Base-by-base conservation (phyloP, 2,888 invertebrate species). In the Augiades crinisus region DNA sequence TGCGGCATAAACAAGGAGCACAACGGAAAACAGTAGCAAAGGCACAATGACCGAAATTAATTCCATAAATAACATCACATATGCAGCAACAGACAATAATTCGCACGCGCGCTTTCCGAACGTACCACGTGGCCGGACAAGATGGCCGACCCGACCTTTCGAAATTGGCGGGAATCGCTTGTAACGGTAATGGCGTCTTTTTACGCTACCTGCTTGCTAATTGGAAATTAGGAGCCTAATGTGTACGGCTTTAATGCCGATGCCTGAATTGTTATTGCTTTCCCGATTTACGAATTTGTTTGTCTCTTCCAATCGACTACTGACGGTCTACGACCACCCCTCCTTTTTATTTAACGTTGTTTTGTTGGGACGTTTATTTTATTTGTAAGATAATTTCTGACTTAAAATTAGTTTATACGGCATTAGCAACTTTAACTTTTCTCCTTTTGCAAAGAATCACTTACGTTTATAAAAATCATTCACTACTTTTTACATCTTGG, bases 181-280 rank as follows among this genome's bases (percentile, higher is more conserved):
- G 70, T 70, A 65, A 63, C 76, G 65, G 68, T 81, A 87, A 86
- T 85, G 86, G 80, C 81, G 72, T 78, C 82, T 86, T 86, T 87
- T 87, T 86, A 85, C 87, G 85, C 79, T 86, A 88, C 87, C 86
- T 87, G 87, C 81, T 75, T 87, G 83, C 84, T 87, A 87, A 88
- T 88, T 86, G 83, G 81, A 79, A 81, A 86, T 87, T 87, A 87
- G 79, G 77, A 70, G 75, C 69, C 78, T 80, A 87, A 88, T 88
- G 86, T 87, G 82, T 77, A 78, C 77, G 82, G 79, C 78, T 79
- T 78, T 80, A 82, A 81, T 78, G 72, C 63, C 43, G 38, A 64
- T 70, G 72, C 61, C 60, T 58, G 67, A 67, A 78, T 73, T 79
- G 81, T 84, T 82, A 82, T 84, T 81, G 80, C 75, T 64, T 64